phyloP scores from a whole-genome alignment of 2,113 vertebrate genomes.

The Oplegnathus fasciatus region DNA sequence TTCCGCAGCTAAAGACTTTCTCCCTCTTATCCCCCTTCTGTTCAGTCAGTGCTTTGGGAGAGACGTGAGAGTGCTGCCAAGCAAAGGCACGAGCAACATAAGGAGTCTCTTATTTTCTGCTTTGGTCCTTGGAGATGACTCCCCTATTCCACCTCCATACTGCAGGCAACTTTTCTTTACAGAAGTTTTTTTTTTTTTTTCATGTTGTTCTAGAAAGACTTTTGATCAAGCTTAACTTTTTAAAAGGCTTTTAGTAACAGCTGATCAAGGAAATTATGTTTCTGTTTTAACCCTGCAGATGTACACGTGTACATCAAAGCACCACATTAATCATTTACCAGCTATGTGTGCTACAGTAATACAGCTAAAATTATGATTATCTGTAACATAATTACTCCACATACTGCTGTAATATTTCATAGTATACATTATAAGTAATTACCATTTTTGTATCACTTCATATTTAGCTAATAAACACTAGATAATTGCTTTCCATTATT shows the following conservation, averaged over 20 bases:
- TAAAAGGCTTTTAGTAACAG: not conserved
- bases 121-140: constrained; percentile 52
- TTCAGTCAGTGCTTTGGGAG: constrained; percentile 71
- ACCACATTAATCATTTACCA: not conserved
- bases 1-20: constrained; percentile 55
- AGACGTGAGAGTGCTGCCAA: constrained; percentile 67
- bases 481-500: not conserved
- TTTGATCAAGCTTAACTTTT: constrained; percentile 29
- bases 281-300: constrained; percentile 4
- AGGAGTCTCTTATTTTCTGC: constrained; percentile 64
- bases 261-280: constrained; percentile 35
- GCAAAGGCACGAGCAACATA: constrained; percentile 59
- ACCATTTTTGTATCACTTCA: not conserved
- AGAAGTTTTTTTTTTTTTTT: constrained; percentile 14
- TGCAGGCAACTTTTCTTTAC: constrained; percentile 32
- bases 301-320: not conserved
- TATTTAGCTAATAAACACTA: not conserved
- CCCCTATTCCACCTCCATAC: constrained; percentile 39
- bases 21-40: constrained; percentile 69
- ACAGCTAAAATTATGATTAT: not conserved
- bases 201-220: constrained; percentile 23
- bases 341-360: not conserved
- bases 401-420: not conserved
- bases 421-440: not conserved
- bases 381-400: not conserved